A percentile compares a stretch with the other conserved stretches of the same genome.
phyloP scores from a whole-genome alignment of 2,797 vertebrate species.

The Parambassis ranga region DNA sequence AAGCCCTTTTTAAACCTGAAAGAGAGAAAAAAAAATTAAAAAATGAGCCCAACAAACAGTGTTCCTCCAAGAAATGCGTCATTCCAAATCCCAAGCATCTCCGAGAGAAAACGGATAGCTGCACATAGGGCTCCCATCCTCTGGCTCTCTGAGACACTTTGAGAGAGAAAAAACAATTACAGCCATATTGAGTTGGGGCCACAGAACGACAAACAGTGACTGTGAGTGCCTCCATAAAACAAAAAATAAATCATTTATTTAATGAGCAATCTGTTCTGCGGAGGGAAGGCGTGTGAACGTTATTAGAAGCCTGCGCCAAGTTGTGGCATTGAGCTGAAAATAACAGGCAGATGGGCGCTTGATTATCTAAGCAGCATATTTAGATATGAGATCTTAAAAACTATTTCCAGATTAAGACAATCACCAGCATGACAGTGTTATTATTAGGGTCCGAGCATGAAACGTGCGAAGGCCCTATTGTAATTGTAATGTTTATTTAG shows the following conservation, averaged over 20 bases:
- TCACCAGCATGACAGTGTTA: conserved; percentile 14
- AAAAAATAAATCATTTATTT: conserved; percentile 64
- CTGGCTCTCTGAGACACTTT: conserved; percentile 18
- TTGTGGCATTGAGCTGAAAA: conserved; percentile 38
- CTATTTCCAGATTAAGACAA: conserved; percentile 39
- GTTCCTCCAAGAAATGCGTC: conserved; percentile 25
- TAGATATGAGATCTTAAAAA: conserved; percentile 40
- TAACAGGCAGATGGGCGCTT: conserved; percentile 53
- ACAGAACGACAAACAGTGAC: conserved; percentile 36
- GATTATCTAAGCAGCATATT: conserved; percentile 32
- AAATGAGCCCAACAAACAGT: conserved; percentile 18
- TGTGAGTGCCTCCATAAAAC: conserved; percentile 31
- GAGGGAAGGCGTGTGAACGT: conserved; percentile 31
- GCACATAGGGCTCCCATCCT: conserved; percentile 3
- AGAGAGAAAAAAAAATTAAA: conserved; percentile 26
- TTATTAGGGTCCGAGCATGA: too few species aligned
- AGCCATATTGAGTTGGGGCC: conserved; percentile 60
- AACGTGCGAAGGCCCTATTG: too few species aligned
- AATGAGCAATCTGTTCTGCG: conserved; percentile 68
- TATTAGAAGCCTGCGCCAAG: conserved; percentile 50
- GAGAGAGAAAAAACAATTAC: conserved; percentile 52
- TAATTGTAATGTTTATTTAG: too few species aligned
- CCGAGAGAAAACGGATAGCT: conserved; percentile 15
- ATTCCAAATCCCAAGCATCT: conserved; percentile 14
- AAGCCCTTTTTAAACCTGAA: conserved; percentile 95